Evolutionary conservation across 2,888 invertebrate species (phyloP).

Genomic region (Chrysopilus asiliformis): DNA sequence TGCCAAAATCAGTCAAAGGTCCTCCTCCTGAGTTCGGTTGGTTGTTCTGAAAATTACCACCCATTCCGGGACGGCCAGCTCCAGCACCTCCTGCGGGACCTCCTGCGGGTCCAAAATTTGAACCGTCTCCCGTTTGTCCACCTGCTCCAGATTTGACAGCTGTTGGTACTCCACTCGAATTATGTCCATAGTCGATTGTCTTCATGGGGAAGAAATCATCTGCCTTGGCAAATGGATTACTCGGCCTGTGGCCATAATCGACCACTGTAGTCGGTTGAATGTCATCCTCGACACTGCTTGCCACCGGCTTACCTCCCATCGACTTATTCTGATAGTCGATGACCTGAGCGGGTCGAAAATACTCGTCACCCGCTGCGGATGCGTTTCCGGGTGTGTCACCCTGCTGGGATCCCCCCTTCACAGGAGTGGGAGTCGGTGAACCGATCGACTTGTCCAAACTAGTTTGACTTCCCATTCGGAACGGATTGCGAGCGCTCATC

Average conservation of each 20-base stretch:
- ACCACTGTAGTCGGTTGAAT: constrained; percentile 43
- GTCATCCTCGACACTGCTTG: not conserved
- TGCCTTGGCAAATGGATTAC: not conserved
- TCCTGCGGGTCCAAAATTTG: too few relatives aligned
- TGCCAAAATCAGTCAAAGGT: too few relatives aligned
- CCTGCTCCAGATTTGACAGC: too few relatives aligned
- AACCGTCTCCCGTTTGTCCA: too few relatives aligned
- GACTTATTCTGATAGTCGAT: constrained; percentile 57
- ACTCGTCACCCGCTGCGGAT: constrained; percentile 33
- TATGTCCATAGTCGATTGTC: constrained; percentile 59
- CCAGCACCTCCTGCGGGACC: constrained; percentile 1
- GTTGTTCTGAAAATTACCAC: not conserved
- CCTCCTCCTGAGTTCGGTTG: constrained; percentile 2
- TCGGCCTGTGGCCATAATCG: constrained; percentile 56
- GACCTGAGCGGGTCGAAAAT: constrained; percentile 46
- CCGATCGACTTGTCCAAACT: not conserved
- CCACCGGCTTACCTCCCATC: constrained; percentile 11
- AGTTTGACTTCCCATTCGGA: constrained; percentile 8
- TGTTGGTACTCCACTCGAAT: constrained; percentile 19
- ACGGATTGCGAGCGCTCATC: constrained; percentile 2
- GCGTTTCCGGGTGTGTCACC: too few relatives aligned
- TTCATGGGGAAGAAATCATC: constrained; percentile 50
- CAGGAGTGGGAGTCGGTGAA: not conserved
- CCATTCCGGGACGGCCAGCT: not conserved
- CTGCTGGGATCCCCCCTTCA: not conserved